phyloP scores from a whole-genome alignment of 2,113 vertebrate genomes.

The Telmatochromis sp. region DNA sequence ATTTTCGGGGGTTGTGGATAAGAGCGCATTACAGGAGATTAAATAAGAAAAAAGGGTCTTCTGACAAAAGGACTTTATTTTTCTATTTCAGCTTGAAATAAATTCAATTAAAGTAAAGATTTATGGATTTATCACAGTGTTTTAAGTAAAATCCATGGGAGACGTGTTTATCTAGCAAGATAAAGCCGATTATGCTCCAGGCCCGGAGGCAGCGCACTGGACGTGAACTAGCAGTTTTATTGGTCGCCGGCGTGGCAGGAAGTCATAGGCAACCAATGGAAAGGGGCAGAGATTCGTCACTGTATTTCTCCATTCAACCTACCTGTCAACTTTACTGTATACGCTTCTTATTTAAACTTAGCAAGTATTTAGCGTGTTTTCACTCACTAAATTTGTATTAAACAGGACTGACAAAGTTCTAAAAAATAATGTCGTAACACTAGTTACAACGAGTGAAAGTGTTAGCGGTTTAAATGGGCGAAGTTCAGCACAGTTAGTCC shows the following conservation, averaged over 20 bases:
- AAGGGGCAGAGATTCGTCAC: background rate
- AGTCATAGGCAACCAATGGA: conserved; percentile 12
- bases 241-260: conserved; percentile 6
- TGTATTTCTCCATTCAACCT: background rate
- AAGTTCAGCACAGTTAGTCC: background rate
- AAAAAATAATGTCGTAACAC: background rate
- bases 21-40: background rate
- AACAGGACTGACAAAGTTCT: background rate
- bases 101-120: background rate
- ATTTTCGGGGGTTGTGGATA: background rate
- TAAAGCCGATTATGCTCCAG: conserved; percentile 40
- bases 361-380: background rate
- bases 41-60: background rate
- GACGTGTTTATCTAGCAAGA: background rate
- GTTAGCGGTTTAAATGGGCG: background rate
- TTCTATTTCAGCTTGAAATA: background rate
- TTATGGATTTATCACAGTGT: background rate
- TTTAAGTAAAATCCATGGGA: background rate
- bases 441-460: background rate
- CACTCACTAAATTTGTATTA: background rate
- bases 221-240: background rate
- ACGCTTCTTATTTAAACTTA: background rate
- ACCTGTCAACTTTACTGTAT: background rate
- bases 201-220: background rate
- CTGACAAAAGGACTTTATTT: background rate